Conservation (phyloP, 1,140 invertebrate genomes). For the Cheumatopsyche charites region DNA sequence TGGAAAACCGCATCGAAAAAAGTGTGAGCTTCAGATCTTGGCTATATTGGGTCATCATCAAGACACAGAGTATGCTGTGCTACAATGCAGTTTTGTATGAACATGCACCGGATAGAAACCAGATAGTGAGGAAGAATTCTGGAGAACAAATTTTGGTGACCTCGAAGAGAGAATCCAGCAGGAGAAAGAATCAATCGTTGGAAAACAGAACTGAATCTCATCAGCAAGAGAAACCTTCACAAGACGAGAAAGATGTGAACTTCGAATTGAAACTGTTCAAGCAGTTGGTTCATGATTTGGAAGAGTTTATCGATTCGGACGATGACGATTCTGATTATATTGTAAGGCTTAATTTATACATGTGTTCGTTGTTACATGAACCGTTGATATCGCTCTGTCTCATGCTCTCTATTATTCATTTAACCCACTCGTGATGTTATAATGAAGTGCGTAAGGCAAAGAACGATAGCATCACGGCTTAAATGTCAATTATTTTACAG, state of each 20-base stretch:
- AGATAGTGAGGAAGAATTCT: slow-evolving; percentile 27
- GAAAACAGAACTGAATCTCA: background rate
- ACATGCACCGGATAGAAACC: slow-evolving; percentile 22
- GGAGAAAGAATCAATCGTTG: too few species aligned
- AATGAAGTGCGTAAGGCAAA: too few species aligned
- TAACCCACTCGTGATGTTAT: too few species aligned
- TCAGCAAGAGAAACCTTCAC: background rate
- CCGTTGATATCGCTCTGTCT: too few species aligned
- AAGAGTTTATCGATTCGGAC: slow-evolving; percentile 31
- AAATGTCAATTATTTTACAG: too few species aligned
- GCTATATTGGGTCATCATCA: slow-evolving; percentile 22
- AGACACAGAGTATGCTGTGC: slow-evolving; percentile 33
- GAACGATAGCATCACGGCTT: too few species aligned
- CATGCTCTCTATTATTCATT: too few species aligned
- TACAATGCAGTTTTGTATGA: slow-evolving; percentile 40
- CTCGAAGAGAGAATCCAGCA: too few species aligned
- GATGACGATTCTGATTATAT: slow-evolving; percentile 40
- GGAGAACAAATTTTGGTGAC: slow-evolving; percentile 37
- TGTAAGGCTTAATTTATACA: slow-evolving; percentile 10
- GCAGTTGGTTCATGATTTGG: slow-evolving; percentile 29
- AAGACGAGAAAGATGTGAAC: slow-evolving; percentile 19
- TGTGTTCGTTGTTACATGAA: too few species aligned
- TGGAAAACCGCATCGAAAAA: slow-evolving; percentile 22
- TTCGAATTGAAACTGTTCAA: slow-evolving; percentile 18
- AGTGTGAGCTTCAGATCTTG: slow-evolving; percentile 6